phyloP scores from a whole-genome alignment of 2,888 invertebrate genomes.

The Sepioteuthis lessoniana region DNA sequence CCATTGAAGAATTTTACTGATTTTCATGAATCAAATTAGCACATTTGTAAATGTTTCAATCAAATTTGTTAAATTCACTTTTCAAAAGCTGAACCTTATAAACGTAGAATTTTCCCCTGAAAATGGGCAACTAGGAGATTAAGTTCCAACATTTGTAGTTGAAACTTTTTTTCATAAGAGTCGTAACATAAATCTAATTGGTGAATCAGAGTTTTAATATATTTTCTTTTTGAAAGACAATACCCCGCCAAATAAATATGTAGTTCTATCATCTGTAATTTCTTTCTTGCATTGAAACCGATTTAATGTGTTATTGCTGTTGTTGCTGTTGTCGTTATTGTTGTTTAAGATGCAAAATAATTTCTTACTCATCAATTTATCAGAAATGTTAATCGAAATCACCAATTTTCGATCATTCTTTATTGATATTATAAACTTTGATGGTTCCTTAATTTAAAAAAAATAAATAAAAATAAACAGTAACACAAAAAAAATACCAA shows the following conservation, averaged over 20 bases:
- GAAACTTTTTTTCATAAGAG: neutral
- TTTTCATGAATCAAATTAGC: neutral
- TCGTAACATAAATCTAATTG: neutral
- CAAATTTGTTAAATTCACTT: neutral
- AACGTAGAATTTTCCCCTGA: neutral
- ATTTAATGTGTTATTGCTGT: neutral
- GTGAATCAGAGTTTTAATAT: neutral
- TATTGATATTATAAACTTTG: no score
- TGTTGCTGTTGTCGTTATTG: neutral
- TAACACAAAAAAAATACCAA: no score
- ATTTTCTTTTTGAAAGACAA: neutral
- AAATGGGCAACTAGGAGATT: neutral
- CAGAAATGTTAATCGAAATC: no score
- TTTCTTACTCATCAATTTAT: no score
- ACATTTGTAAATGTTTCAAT: neutral
- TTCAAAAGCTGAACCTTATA: neutral
- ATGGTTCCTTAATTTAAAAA: no score
- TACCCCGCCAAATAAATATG: slow-evolving; percentile 17
- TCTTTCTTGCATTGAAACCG: slow-evolving; percentile 13
- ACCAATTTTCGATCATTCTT: no score
- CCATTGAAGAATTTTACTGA: neutral
- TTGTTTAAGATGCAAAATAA: neutral
- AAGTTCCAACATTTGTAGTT: neutral
- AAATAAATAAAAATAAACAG: no score
- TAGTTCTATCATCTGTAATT: neutral